Evolutionary conservation across 2,797 vertebrate species (phyloP), one percentile per base, ranked within the genome.

Genomic region (Bryconaethiops microstoma): DNA sequence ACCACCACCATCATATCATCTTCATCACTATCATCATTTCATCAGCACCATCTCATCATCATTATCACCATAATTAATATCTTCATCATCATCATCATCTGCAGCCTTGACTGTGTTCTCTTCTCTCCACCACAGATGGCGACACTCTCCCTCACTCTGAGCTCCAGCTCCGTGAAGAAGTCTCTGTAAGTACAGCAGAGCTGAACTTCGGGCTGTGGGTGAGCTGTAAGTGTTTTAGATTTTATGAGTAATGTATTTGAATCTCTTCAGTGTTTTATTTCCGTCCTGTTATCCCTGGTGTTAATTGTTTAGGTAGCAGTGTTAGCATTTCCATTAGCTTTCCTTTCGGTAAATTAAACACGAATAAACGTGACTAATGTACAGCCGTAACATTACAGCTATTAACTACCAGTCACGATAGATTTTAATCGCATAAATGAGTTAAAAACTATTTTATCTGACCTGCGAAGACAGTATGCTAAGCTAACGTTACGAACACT

Each of bases 91-190:
- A 10, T 45, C 42, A 45, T 45, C 42, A 7, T 45, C 42, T 45
- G 42, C 42, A 45, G 42, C 6, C 1, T 5, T 7, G 42, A 45
- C n/a, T 42, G 77, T 17, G 54, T 17, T 82, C 12, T 67, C 48
- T 72, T 19, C 35, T 59, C 62, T 64, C 55, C 77, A 55, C 55
- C 16, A 10, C 39, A 85, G 80, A 21, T 55, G 83, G 83, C 83
- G 70, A 19, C 19, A 40, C 25, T 65, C n/a, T 23, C 8, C 14
- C 42, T 17, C 40, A 2, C 16, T 64, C 2, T 4, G 16, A 39
- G 29, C 52, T 80, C 29, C 45, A 42, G 65, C 29, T 70, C 16
- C 25, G 6, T 21, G 77, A 73, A 60, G 25, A 62, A 79, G 59
- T 40, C 23, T 70, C 5, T 48, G 25, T 45, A 6, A 52, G 35